Conservation (phyloP, 1,140 invertebrate species). For the Drusus annulatus region DNA sequence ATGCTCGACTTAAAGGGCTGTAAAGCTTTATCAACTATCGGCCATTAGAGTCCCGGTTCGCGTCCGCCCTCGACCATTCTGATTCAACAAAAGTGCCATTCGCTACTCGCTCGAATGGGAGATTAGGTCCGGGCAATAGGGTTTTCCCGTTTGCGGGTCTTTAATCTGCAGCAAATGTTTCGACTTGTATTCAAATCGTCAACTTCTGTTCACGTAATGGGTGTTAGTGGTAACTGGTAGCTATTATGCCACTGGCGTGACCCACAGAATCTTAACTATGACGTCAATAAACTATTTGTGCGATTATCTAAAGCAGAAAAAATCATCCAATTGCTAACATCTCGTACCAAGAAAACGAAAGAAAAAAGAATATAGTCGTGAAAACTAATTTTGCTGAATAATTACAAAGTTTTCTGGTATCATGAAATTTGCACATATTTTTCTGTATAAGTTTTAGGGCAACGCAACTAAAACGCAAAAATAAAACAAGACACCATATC, state of each 20-base stretch:
- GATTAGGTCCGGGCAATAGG: slow-evolving; percentile 39
- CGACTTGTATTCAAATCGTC: slow-evolving; percentile 38
- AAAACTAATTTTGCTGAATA: too few species aligned
- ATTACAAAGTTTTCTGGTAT: too few species aligned
- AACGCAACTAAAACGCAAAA: too few species aligned
- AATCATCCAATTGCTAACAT: too few species aligned
- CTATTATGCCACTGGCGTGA: neutral
- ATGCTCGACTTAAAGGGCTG: slow-evolving; percentile 49
- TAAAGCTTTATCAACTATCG: slow-evolving; percentile 50
- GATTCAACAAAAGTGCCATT: slow-evolving; percentile 43
- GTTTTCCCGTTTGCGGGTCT: slow-evolving; percentile 42
- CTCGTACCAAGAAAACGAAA: too few species aligned
- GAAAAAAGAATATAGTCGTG: too few species aligned
- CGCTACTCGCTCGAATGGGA: slow-evolving; percentile 26
- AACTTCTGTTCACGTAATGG: slow-evolving; percentile 7
- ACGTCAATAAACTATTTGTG: too few species aligned
- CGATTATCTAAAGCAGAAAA: too few species aligned
- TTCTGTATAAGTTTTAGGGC: too few species aligned
- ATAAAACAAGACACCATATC: too few species aligned
- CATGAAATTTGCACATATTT: too few species aligned
- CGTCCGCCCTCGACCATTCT: neutral
- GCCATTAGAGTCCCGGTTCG: slow-evolving; percentile 39
- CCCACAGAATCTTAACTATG: neutral
- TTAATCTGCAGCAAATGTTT: slow-evolving; percentile 44
- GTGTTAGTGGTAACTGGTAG: neutral